phyloP scores from a whole-genome alignment of 30 jellyfish, hydroid and myxozoan genomes.

The Aurelia aurita region DNA sequence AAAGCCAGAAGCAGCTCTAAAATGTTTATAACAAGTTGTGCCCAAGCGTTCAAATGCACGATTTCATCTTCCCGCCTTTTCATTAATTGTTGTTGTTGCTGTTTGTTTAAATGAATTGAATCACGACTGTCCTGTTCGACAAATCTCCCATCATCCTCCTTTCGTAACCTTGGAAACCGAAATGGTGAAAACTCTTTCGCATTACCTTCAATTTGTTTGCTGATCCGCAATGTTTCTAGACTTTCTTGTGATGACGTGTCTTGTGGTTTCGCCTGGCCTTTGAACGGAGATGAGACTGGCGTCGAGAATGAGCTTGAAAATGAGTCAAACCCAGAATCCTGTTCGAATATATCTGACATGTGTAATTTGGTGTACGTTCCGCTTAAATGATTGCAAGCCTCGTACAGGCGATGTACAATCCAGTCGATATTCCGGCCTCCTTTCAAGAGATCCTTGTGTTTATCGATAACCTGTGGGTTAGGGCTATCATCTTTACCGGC shows the following conservation, averaged over 20 bases:
- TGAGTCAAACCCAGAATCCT: constrained; percentile 94
- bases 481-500: constrained; percentile 47
- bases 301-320: constrained; percentile 78
- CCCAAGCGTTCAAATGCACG: constrained; percentile 95
- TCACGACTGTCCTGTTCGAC: constrained; percentile 76
- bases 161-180: constrained; percentile 73
- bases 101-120: constrained; percentile 36
- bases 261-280: constrained; percentile 62
- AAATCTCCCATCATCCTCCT: constrained; percentile 75
- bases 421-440: constrained; percentile 96
- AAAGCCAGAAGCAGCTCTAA: constrained; percentile 90
- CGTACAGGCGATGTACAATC: constrained; percentile 94
- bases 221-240: constrained; percentile 68
- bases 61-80: constrained; percentile 84
- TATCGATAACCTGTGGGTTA: constrained; percentile 51
- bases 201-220: constrained; percentile 57
- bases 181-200: constrained; percentile 77
- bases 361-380: constrained; percentile 85
- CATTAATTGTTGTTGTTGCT: constrained; percentile 65
- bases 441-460: constrained; percentile 85
- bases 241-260: constrained; percentile 94
- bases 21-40: constrained; percentile 89
- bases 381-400: constrained; percentile 97
- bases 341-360: constrained; percentile 81
- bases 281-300: constrained; percentile 88